Evolutionary conservation across 2,113 vertebrate genomes (phyloP), one percentile per base, ranked within the genome.

Genomic region (Pituophis catenifer): DNA sequence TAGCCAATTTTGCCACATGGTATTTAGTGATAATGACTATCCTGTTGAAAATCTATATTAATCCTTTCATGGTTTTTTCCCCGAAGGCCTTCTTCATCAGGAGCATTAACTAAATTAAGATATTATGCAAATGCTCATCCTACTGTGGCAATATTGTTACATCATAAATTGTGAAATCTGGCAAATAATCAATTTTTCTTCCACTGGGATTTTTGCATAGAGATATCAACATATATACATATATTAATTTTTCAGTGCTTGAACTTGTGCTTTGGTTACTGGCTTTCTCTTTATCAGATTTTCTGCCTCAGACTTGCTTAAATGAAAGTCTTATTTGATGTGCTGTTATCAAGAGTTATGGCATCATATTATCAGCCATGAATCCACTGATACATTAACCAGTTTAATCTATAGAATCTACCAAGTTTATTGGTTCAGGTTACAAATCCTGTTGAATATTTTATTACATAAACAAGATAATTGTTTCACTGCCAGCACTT

Each of bases 1-100:
- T 38, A 90, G 57, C 75, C 81, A 93, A 4, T 86, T 57, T 26
- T 93, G 81, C 89, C n/a, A 33, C 50, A 93, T 90, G 92, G 92
- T 65, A 65, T 90, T 93, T 65, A 90, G 89, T 29, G 92, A 93
- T 93, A 90, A 93, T 93, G 75, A 93, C 89, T 93, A 93, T 93
- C 92, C 89, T 90, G 89, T 93, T 93, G 70, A 65, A 93, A 90
- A 93, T 93, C 92, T 93, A 90, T 93, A 93, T 93, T 93, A 93
- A 93, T 93, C 75, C 89, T 87, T 90, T 90, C 81, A 86, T 93
- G 90, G 89, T 93, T 93, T 90, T 87, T 58, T 8, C 65, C 88
- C 92, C 81, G 29, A 48, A 93, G 92, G 89, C 92, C 92, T 55
- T 86, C 89, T 85, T 93, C 92, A 93, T 93, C 89, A 90, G 81